phyloP scores from a whole-genome alignment of 2,113 vertebrate species.

The Crotalus horridus region DNA sequence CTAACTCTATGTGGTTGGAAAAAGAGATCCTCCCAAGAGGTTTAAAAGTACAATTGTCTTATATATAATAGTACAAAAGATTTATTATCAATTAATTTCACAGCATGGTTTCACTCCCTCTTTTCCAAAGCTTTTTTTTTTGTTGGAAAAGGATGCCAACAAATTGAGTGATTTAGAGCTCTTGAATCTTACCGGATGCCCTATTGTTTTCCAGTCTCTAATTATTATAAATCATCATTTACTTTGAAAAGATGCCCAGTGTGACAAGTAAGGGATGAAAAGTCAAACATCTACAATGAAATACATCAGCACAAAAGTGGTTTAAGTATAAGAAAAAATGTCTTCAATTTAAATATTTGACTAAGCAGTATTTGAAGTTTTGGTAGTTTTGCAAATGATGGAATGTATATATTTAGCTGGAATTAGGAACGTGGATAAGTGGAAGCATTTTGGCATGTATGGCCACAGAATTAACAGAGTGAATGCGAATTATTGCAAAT shows the following conservation, averaged over 20 bases:
- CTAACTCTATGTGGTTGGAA: background rate
- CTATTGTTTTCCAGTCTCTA: background rate
- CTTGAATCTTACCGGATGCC: background rate
- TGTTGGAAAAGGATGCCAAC: background rate
- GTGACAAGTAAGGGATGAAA: constrained; percentile 1
- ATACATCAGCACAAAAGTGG: background rate
- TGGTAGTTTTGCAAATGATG: background rate
- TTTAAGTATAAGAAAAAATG: background rate
- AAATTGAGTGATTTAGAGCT: background rate
- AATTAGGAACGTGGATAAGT: background rate
- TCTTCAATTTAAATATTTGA: background rate
- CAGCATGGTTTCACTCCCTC: background rate
- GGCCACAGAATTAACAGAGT: constrained; percentile 36
- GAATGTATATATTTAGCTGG: background rate
- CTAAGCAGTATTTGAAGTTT: background rate
- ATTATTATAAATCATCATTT: constrained; percentile 16
- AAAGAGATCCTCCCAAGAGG: background rate
- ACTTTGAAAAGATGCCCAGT: background rate
- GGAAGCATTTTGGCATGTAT: constrained; percentile 46
- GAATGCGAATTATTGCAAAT: constrained; percentile 56
- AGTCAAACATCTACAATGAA: background rate
- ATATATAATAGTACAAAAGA: background rate
- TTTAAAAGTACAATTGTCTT: background rate
- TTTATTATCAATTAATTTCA: background rate
- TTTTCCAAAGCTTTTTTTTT: background rate